Evolutionary conservation across 2,113 vertebrate species (phyloP).

Genomic region (Dipodomys ordii): DNA sequence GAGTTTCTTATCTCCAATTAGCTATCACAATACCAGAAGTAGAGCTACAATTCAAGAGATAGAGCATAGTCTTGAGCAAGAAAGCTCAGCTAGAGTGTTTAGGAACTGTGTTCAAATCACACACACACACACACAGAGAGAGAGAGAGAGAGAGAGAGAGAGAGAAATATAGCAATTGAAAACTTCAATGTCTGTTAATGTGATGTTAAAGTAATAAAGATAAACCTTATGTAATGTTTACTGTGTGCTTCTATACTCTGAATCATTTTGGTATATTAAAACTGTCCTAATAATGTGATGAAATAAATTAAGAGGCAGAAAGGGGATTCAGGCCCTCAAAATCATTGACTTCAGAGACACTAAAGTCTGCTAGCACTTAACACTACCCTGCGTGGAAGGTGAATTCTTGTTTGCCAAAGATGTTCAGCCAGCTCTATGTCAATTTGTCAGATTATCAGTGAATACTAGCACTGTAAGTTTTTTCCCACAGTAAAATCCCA

Average conservation of each 20-base stretch:
- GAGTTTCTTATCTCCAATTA: too few relatives aligned
- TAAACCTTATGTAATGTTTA: background rate
- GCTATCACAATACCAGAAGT: too few relatives aligned
- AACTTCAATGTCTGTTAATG: background rate
- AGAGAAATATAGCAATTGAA: too few relatives aligned
- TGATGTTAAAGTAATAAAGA: background rate
- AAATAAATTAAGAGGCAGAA: background rate
- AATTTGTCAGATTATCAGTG: background rate
- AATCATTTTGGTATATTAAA: background rate
- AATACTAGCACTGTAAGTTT: background rate
- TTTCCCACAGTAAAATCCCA: background rate
- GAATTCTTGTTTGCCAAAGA: background rate
- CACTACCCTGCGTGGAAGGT: background rate
- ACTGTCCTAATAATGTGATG: background rate
- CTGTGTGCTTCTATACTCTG: background rate
- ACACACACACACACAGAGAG: too few relatives aligned
- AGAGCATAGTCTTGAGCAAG: too few relatives aligned
- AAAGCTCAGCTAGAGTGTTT: too few relatives aligned
- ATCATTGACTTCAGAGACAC: background rate
- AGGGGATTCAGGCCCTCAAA: background rate
- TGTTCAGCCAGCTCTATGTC: background rate
- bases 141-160: too few relatives aligned
- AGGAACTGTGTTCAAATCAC: too few relatives aligned
- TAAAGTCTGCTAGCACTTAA: background rate
- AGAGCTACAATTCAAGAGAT: too few relatives aligned